Percentiles rank a stretch among this genome's conserved stretches.
Evolutionary conservation across 1,140 invertebrate genomes (phyloP).

Genomic region (Cardiocondyla obscurior): DNA sequence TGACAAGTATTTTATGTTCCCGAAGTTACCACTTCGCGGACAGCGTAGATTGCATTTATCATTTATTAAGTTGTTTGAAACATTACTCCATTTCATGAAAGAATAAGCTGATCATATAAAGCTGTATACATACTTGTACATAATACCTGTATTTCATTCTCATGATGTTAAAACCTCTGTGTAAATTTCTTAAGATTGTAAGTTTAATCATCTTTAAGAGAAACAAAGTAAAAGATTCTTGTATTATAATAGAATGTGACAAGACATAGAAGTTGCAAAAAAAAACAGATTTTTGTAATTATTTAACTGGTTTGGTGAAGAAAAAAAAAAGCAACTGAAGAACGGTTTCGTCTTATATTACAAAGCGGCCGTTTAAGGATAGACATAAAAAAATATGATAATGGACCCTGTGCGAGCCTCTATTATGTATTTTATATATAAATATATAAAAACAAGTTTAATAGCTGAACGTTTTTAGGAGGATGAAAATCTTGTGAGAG

Average conservation of each 20-base stretch:
- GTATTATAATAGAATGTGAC: constrained; percentile 83
- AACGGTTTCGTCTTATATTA: constrained; percentile 66
- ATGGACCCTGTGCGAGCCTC: constrained; percentile 78
- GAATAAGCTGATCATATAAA: constrained; percentile 63
- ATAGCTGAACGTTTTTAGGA: constrained; percentile 77
- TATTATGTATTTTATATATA: constrained; percentile 84
- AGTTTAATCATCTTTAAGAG: constrained; percentile 72
- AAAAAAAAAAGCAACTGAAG: constrained; percentile 44
- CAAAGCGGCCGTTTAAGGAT: constrained; percentile 73
- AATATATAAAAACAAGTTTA: constrained; percentile 75
- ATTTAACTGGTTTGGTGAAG: constrained; percentile 71
- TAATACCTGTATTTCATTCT: constrained; percentile 81
- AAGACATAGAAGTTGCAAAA: constrained; percentile 81
- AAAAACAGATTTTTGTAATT: constrained; percentile 81
- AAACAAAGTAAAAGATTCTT: constrained; percentile 74
- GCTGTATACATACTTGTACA: constrained; percentile 80
- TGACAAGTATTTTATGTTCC: constrained; percentile 57
- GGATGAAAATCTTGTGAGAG: constrained; percentile 78
- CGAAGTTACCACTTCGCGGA: constrained; percentile 57
- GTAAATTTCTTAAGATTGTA: constrained; percentile 78
- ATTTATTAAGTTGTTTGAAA: constrained; percentile 63
- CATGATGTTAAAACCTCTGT: constrained; percentile 77
- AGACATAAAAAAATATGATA: constrained; percentile 78
- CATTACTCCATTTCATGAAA: constrained; percentile 49
- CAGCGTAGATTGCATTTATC: constrained; percentile 71